Conservation (phyloP, 2,113 vertebrate species). For the Callipepla californica region DNA sequence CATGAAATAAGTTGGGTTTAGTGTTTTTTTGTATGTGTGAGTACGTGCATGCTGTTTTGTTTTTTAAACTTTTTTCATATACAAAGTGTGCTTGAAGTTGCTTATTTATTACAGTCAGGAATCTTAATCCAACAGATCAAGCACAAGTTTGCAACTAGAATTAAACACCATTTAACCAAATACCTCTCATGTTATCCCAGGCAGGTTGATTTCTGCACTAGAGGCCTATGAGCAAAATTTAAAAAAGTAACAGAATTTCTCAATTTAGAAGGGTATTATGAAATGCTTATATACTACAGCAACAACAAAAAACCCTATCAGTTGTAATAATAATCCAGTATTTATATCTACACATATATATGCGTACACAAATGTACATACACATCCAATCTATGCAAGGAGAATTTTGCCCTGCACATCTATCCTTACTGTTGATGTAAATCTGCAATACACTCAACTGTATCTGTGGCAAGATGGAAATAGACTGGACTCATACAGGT, state of each 20-base stretch:
- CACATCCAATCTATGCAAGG: background rate
- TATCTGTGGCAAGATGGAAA: background rate
- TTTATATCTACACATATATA: background rate
- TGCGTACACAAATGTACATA: accelerated
- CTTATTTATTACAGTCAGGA: background rate
- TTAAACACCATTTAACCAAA: background rate
- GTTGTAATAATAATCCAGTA: background rate
- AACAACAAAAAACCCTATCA: background rate
- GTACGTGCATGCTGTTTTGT: background rate
- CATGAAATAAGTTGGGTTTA: background rate
- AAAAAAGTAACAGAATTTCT: background rate
- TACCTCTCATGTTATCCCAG: background rate
- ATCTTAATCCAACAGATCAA: background rate
- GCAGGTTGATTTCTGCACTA: background rate
- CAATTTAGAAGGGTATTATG: background rate
- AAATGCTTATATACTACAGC: background rate
- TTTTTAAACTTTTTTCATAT: background rate
- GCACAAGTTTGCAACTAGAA: background rate
- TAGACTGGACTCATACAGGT: background rate
- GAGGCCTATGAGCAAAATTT: background rate
- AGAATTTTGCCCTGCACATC: background rate
- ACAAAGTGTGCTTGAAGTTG: background rate
- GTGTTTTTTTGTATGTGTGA: background rate
- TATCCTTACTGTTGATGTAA: background rate
- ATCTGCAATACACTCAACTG: background rate